Conservation (phyloP, 2,888 invertebrate genomes). For the Spilarctia lutea region DNA sequence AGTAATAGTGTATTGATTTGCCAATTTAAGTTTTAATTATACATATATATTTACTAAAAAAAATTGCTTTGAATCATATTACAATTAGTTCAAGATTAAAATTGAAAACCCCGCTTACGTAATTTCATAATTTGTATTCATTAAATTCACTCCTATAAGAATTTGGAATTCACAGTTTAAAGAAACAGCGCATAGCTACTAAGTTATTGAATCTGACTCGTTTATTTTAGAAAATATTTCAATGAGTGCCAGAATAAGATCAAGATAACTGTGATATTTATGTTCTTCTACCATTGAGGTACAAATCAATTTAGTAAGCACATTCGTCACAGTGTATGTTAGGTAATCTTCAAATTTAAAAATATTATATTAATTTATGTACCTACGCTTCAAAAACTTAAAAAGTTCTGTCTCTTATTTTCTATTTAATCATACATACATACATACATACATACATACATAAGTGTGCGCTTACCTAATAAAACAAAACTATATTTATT, state of each 20-base stretch:
- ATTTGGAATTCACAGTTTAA: not conserved
- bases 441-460: no score
- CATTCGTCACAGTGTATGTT: not conserved
- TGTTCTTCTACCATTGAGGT: not conserved
- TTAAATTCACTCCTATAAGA: not conserved
- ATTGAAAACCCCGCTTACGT: no score
- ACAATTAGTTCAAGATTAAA: no score
- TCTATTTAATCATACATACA: not conserved
- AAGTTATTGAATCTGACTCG: not conserved
- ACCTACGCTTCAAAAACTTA: no score
- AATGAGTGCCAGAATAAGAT: conserved; percentile 3
- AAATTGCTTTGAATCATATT: no score
- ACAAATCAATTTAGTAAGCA: not conserved
- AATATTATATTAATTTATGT: not conserved
- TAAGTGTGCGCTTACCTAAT: not conserved
- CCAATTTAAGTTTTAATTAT: not conserved
- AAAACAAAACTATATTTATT: not conserved
- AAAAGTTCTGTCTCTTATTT: not conserved
- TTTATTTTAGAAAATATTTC: not conserved
- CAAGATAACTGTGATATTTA: not conserved
- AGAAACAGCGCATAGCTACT: not conserved
- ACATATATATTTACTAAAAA: no score
- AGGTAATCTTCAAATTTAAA: not conserved
- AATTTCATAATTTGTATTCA: not conserved
- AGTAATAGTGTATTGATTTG: not conserved